Conservation (phyloP, 2,113 vertebrate species). For the Alligator sinensis region DNA sequence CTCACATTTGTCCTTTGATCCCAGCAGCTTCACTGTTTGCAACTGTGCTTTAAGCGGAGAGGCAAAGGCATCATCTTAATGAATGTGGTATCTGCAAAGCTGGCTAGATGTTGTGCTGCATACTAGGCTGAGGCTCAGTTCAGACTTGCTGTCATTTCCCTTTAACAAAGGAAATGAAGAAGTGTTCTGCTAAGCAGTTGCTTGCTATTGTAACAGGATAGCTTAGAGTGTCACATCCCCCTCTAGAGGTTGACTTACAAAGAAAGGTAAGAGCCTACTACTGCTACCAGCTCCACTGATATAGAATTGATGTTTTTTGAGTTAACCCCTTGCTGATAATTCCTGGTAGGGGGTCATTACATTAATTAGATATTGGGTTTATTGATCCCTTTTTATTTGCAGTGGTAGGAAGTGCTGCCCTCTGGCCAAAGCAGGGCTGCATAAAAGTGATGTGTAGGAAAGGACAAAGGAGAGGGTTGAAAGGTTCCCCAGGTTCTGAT, state of each 20-base stretch:
- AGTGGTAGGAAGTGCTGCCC: constrained; percentile 50
- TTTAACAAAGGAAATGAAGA: constrained; percentile 49
- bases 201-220: not conserved
- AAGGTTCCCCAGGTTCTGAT: constrained; percentile 15
- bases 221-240: not conserved
- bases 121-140: not conserved
- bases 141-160: constrained; percentile 38
- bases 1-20: constrained; percentile 27
- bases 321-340: constrained; percentile 15
- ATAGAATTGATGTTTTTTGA: not conserved
- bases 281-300: not conserved
- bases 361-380: constrained; percentile 67
- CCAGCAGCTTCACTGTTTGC: not conserved
- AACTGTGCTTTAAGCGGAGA: not conserved
- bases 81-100: constrained; percentile 8
- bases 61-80: not conserved
- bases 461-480: not conserved
- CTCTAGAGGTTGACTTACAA: accelerated
- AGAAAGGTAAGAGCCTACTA: not conserved
- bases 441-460: constrained; percentile 27
- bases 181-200: constrained; percentile 43
- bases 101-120: not conserved
- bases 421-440: constrained; percentile 22
- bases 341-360: not conserved
- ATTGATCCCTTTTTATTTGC: constrained; percentile 40